phyloP scores from a whole-genome alignment of 2,888 invertebrate genomes.

The Camponotus fellah region DNA sequence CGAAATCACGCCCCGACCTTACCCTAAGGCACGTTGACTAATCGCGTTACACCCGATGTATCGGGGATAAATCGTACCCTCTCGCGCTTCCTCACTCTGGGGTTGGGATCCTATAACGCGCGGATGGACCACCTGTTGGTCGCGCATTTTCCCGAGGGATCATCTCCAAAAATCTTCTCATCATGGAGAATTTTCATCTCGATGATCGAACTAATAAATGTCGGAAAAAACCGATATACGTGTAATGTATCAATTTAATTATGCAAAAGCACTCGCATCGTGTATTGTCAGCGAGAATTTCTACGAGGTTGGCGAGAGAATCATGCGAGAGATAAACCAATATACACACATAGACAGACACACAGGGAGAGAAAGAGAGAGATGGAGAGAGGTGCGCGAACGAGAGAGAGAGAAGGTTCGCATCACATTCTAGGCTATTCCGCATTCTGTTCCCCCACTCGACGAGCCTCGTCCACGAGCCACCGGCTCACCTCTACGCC shows the following conservation, averaged over 20 bases:
- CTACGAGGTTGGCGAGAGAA: slow-evolving; percentile 21
- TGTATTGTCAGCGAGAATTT: background rate
- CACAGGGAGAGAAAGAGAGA: slow-evolving; percentile 44
- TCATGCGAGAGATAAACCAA: slow-evolving; percentile 38
- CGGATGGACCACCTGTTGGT: slow-evolving; percentile 66
- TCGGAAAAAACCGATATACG: background rate
- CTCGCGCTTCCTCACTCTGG: slow-evolving; percentile 26
- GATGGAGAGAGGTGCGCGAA: slow-evolving; percentile 24
- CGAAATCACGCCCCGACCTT: slow-evolving; percentile 76
- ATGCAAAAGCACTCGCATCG: background rate
- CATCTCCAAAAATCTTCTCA: background rate
- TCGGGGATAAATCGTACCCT: slow-evolving; percentile 28
- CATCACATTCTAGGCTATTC: slow-evolving; percentile 86
- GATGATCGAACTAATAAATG: background rate
- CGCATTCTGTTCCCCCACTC: slow-evolving; percentile 86
- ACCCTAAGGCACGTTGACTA: slow-evolving; percentile 66
- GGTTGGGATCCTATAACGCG: slow-evolving; percentile 34
- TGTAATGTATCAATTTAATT: background rate
- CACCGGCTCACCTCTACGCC: slow-evolving; percentile 82
- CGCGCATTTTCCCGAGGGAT: slow-evolving; percentile 41
- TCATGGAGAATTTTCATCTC: background rate
- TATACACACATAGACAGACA: slow-evolving; percentile 29
- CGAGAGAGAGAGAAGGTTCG: slow-evolving; percentile 78
- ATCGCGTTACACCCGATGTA: slow-evolving; percentile 71
- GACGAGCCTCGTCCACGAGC: slow-evolving; percentile 77